phyloP scores from a whole-genome alignment of 2,113 vertebrate genomes.

The Rallus limicola region DNA sequence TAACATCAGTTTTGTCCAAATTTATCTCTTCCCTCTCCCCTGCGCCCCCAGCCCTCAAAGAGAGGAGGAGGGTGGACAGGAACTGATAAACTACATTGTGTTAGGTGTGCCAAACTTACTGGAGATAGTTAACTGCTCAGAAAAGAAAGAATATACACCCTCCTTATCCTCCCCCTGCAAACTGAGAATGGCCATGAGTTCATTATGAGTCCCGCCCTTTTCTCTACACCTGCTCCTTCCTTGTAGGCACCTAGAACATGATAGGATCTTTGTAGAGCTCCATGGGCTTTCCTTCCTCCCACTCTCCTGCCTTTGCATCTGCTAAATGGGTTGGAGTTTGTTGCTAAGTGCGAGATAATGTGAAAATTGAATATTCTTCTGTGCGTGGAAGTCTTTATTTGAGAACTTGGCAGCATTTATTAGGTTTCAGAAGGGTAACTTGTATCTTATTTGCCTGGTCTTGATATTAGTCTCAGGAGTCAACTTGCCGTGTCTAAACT shows the following conservation, averaged over 20 bases:
- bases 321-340: neutral
- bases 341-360: neutral
- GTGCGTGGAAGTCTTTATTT: neutral
- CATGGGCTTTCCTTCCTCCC: neutral
- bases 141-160: neutral
- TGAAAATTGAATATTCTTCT: neutral
- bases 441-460: neutral
- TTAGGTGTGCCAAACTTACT: neutral
- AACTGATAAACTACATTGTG: neutral
- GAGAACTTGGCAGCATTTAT: accelerated
- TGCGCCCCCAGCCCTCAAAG: too few species aligned
- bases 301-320: neutral
- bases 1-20: neutral
- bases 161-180: neutral
- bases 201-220: neutral
- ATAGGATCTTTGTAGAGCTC: neutral
- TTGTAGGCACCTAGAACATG: neutral
- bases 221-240: neutral
- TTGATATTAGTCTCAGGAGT: neutral
- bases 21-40: neutral
- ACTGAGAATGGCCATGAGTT: neutral
- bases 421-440: neutral
- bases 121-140: neutral
- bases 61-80: neutral
- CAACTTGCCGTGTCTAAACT: neutral